Evolutionary conservation across 2,888 invertebrate species (phyloP), one percentile per base, ranked within the genome.

Genomic region (Papilio protenor): DNA sequence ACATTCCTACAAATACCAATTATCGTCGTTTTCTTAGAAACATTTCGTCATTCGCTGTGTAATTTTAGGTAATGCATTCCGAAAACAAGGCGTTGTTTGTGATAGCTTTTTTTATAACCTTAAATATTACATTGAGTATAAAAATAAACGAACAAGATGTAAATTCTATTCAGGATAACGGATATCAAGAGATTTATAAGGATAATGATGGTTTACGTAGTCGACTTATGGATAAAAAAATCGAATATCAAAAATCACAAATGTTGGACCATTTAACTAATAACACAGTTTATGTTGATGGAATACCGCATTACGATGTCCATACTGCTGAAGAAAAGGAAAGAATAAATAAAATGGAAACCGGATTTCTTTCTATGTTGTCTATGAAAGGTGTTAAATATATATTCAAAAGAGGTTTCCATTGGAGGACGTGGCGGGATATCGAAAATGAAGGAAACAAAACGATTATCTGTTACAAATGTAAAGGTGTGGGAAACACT

Each of bases 401-500:
- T 80, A 83, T 83, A 16, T 92, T 85, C 64, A 91, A 89, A 83
- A 87, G 92, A 73, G 90, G 87, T 77, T 79, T 83, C 1, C 82
- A 83, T 77, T 93, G 93, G 93, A 81, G 92, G 2, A 92, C 93
- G 0, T 92, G 91, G 92, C 81, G 92, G 23, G 82, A 84, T 78
- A 84, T 91, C 1, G 76, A 79, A 18, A 81, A 82, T 49, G 80
- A 83, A 12, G 85, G 81, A 49, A 82, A 77, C 2, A 79, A 81
- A 14, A 83, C 81, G 12, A 79, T 89, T 0, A 78, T 91, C 70
- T 86, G 83, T 77, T 92, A 92, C 76, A 88, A 82, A 81, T 91
- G 89, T 73, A 84, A 88, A 75, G 86, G 85, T 81, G 79, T 82
- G 40, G 52, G 85, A 1, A 79, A 79, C 40, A n/a, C 23, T 0